phyloP scores from a whole-genome alignment of 2,797 vertebrate genomes.

The Lophotriccus pileatus region DNA sequence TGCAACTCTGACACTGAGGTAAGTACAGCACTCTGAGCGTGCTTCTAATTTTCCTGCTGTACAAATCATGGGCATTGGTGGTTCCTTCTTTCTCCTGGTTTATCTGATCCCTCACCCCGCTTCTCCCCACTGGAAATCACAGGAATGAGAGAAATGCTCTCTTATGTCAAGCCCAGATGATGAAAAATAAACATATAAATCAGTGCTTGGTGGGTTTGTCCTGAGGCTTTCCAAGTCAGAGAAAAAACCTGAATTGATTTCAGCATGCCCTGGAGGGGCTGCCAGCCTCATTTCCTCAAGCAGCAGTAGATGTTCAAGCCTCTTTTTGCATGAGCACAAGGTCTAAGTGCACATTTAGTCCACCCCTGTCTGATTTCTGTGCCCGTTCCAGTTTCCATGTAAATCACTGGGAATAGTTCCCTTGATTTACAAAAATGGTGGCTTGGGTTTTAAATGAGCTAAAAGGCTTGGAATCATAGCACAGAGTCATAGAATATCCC shows the following conservation, averaged over 20 bases:
- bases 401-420: neutral
- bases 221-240: neutral
- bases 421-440: neutral
- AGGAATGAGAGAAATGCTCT: neutral
- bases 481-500: neutral
- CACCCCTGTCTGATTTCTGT: neutral
- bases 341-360: neutral
- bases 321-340: neutral
- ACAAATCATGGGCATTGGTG: accelerated
- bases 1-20: neutral
- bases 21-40: neutral
- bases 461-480: neutral
- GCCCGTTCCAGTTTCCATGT: neutral
- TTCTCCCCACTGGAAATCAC: neutral
- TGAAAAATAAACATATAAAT: neutral
- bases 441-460: neutral
- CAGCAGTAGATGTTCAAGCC: neutral
- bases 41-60: neutral
- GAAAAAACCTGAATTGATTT: neutral
- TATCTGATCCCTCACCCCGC: neutral
- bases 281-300: neutral
- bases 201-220: neutral
- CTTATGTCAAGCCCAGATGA: neutral
- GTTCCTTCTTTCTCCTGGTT: neutral
- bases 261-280: accelerated